A percentile compares a stretch with the other conserved stretches of the same genome.
Conservation (phyloP, 2,888 invertebrate species). For the Thymelicus acteon region DNA sequence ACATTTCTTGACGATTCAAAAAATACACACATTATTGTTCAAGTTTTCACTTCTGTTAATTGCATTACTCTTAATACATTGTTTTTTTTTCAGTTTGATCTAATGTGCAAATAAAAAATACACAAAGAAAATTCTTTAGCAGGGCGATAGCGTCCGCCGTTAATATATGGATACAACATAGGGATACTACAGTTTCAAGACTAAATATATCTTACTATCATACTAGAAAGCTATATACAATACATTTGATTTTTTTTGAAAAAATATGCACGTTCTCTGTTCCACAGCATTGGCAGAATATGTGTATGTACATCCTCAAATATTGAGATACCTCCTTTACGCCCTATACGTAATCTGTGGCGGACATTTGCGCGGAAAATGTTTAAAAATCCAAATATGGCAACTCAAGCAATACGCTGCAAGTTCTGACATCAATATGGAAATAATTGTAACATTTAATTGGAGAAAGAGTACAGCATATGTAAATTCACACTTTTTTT, state of each 20-base stretch:
- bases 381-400: not conserved
- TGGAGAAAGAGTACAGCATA: no score
- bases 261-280: conserved; percentile 53
- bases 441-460: no score
- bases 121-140: conserved; percentile 13
- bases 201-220: conserved; percentile 4
- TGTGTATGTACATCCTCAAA: conserved; percentile 61
- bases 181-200: not conserved
- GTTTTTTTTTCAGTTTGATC: no score
- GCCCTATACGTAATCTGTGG: conserved; percentile 45
- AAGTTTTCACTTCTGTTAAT: no score
- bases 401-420: not conserved
- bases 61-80: no score
- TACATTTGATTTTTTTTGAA: conserved; percentile 43
- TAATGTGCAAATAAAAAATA: no score
- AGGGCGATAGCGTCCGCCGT: conserved; percentile 4
- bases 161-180: not conserved
- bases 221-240: conserved; percentile 32
- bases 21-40: no score
- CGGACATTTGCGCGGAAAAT: conserved; percentile 23
- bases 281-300: conserved; percentile 45
- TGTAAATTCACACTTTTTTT: not conserved
- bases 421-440: no score
- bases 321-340: conserved; percentile 70
- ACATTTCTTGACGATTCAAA: no score